These are phyloP conservation scores for Cecropterus lyciades DNA, from an alignment of 1,140 invertebrate genomes.

Conservation along the genomic window DNA sequence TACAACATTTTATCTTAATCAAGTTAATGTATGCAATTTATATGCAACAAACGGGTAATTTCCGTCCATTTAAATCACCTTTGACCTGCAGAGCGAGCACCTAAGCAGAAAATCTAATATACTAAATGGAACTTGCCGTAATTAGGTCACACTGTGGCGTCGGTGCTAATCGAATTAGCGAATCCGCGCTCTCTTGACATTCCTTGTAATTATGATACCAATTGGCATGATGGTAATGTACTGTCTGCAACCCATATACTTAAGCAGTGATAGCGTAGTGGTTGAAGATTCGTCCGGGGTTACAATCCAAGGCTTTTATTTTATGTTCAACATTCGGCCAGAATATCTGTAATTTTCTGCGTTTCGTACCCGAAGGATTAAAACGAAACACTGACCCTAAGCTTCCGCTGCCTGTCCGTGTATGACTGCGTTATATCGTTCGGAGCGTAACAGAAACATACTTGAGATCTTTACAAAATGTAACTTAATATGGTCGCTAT, in stretches of 20 bases:
- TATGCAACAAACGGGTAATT: neutral
- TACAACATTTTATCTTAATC: neutral
- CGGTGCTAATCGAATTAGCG: constrained; percentile 55
- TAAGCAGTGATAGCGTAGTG: neutral
- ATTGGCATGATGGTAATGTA: constrained; percentile 15
- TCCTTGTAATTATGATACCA: constrained; percentile 25
- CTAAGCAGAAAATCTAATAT: constrained; percentile 22
- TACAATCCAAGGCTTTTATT: too few relatives aligned
- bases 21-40: neutral
- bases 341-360: too few relatives aligned
- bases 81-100: neutral
- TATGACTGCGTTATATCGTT: too few relatives aligned
- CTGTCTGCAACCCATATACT: neutral
- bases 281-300: neutral
- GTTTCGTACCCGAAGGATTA: too few relatives aligned
- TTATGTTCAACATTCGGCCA: too few relatives aligned
- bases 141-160: constrained; percentile 46
- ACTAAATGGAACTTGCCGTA: constrained; percentile 29
- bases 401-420: too few relatives aligned
- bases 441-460: too few relatives aligned
- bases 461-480: too few relatives aligned
- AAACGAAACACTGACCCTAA: too few relatives aligned
- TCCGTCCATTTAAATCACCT: neutral
- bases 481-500: too few relatives aligned
- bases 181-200: constrained; percentile 34